Percentiles rank a stretch among this genome's conserved stretches.
phyloP scores from a whole-genome alignment of 2,113 vertebrate genomes.

The Anolis carolinensis region DNA sequence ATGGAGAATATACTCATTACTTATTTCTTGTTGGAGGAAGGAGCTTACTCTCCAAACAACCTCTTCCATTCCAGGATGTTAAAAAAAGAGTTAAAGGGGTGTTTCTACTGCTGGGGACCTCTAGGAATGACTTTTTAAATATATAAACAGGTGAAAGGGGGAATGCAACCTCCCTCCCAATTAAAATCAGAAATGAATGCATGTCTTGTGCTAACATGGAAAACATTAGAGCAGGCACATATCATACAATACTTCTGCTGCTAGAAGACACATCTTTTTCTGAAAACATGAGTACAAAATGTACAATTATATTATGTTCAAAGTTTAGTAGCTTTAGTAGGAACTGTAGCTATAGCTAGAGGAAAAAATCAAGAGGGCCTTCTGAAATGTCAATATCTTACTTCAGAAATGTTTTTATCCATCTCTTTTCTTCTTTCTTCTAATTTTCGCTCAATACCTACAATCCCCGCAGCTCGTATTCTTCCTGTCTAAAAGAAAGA shows the following conservation, averaged over 20 bases:
- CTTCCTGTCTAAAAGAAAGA: slow-evolving; percentile 84
- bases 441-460: slow-evolving; percentile 96
- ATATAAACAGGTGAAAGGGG: neutral
- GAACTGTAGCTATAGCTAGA: slow-evolving; percentile 8
- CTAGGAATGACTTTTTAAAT: neutral
- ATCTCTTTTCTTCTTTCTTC: slow-evolving; percentile 98
- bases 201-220: neutral
- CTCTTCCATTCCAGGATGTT: neutral
- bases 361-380: slow-evolving; percentile 44
- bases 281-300: neutral
- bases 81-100: no score
- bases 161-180: neutral
- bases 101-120: no score
- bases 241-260: rapidly evolving
- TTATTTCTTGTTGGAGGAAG: neutral
- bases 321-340: slow-evolving; percentile 12
- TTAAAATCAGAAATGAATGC: neutral
- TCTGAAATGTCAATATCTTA: slow-evolving; percentile 64
- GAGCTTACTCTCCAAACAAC: neutral
- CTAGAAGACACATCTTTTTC: slow-evolving; percentile 20
- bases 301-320: slow-evolving; percentile 15
- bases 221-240: neutral
- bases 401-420: slow-evolving; percentile 99
- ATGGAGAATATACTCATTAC: neutral
- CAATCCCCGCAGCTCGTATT: slow-evolving; percentile 93